Base-by-base conservation (phyloP, 1,140 invertebrate genomes). In the Hycleus cichorii region DNA sequence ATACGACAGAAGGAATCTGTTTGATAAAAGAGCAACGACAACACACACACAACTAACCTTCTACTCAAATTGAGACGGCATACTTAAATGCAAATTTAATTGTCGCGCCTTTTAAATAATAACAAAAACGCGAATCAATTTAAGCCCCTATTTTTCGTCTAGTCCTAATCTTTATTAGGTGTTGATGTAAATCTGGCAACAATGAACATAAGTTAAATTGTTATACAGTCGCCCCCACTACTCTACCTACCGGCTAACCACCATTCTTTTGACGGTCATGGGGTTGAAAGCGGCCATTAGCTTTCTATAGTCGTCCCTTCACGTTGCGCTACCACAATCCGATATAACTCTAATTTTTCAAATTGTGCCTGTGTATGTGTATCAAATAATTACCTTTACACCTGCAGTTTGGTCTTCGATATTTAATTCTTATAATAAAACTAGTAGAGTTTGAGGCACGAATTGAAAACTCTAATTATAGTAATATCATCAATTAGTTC, bases 1-100 rank as follows among this genome's bases (percentile, higher is more conserved):
- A 72, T 72, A 70, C 69, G 70, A 70, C 70, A 69, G 59, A 59
- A 68, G 64, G 65, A 69, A 65, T 65, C 64, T 61, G 61, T 61
- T 61, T 66, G 65, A 70, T 69, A 68, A 65, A 66, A 52, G 48
- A 18, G 18, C 18, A 18, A 62, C 52, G 59, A 58, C 58, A 53
- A 45, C 9, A 48, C 18, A 18, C 18, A 18, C 12, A 12, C 12
- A 12, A 12, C 12, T 0, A 12, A 32, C 7, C 27, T 32, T 4
- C 27, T 32, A 4, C 57, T 58, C 59, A 68, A 71, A 71, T 69
- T 65, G 69, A 71, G 66, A 68, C 58, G 58, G 18, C 60, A 47
- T 57, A 62, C 61, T 59, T 52, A 63, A 64, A 69, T 67, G 66
- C 63, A 64, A 66, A 68, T 69, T 66, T 65, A 60, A 67, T 49